Base-by-base conservation (phyloP, 1,140 invertebrate genomes). In the Penaeus vannamei region DNA sequence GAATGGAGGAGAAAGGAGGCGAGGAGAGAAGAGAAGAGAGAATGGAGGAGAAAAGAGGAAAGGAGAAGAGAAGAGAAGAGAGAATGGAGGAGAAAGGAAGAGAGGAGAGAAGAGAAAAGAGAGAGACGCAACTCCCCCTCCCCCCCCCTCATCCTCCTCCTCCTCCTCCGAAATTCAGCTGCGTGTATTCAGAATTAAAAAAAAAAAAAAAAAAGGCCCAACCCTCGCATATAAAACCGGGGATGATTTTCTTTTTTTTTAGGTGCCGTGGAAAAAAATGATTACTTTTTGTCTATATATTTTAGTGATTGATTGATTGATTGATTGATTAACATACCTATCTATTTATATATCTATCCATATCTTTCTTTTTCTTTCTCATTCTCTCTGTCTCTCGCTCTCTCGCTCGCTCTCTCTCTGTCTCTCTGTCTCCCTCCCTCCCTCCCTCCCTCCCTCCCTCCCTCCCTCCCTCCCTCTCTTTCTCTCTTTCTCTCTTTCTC, bases 311-410 rank as follows among this genome's bases (percentile, higher is more conserved):
- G 20, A 83, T 23, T 60, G 29, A 23, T 23, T 61, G 29, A n/a
- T 61, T 61, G 22, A 26, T 17, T 22, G 14, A 32, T 36, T 12
- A 0, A 86, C 46, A 20, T 82, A 86, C 62, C 32, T 62, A 77
- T 62, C 19, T 62, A 86, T 82, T 36, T 29, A 29, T 62, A 82
- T 61, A 86, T 86, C 32, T 82, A 82, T 86, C 84, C 62, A 86
- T 62, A 81, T 86, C 84, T 76, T 77, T 62, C 60, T 77, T 81
- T 7, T 20, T 46, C 12, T 0, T 59, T 64, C n/a, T n/a, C n/a
- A n/a, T n/a, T n/a, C n/a, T n/a, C n/a, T n/a, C n/a, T 61, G 1
- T 46, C 23, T 79, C 76, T 79, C 76, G 32, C 53, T 79, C 36
- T 7, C 76, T n/a, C n/a, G n/a, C n/a, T n/a, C n/a, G n/a, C 10